Evolutionary conservation across 2,113 vertebrate species (phyloP).

Genomic region (Onychostoma macrolepis): DNA sequence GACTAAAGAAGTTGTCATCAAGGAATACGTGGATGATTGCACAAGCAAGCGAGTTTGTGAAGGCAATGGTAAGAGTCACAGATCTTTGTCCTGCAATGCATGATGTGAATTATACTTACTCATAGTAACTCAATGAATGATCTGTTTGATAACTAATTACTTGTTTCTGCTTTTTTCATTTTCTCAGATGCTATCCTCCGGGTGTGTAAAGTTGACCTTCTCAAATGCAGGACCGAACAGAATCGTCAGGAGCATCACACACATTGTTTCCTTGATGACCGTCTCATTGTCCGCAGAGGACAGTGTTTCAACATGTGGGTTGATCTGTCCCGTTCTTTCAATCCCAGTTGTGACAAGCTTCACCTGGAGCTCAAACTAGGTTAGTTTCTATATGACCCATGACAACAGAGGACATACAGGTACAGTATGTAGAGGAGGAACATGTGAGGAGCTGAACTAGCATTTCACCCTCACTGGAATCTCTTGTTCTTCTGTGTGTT

Average conservation of each 20-base stretch:
- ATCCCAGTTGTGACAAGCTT: slow-evolving; percentile 69
- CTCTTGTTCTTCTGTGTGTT: not conserved
- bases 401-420: not conserved
- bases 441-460: not conserved
- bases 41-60: not conserved
- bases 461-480: not conserved
- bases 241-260: not conserved
- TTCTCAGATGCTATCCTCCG: not conserved
- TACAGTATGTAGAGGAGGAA: not conserved
- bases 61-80: not conserved
- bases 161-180: not conserved
- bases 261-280: not conserved
- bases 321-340: slow-evolving; percentile 74
- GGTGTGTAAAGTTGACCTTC: slow-evolving; percentile 76
- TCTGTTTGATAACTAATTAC: not conserved
- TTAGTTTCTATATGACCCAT: slow-evolving; percentile 55
- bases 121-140: not conserved
- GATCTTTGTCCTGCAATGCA: not conserved
- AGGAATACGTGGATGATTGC: not conserved
- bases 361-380: slow-evolving; percentile 80
- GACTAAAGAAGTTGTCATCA: not conserved
- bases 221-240: slow-evolving; percentile 66
- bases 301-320: not conserved
- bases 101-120: not conserved
- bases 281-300: not conserved